Percentiles rank a stretch among this genome's conserved stretches.
Conservation (phyloP, 2,888 invertebrate species). For the Drosophila incognita region DNA sequence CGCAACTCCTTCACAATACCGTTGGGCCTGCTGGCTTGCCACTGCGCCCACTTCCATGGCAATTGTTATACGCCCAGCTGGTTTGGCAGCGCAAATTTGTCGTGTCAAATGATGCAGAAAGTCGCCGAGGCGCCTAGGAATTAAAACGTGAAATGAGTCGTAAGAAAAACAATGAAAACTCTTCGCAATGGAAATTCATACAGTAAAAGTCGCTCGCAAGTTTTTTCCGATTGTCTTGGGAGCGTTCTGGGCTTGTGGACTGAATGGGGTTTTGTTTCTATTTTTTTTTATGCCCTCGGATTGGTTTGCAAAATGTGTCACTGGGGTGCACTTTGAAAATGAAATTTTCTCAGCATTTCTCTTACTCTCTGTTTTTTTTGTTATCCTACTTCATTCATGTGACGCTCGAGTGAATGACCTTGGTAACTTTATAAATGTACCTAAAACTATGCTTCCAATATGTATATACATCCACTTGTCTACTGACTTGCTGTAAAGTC, state of each 20-base stretch:
- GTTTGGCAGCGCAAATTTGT: constrained; percentile 67
- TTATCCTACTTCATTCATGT: constrained; percentile 29
- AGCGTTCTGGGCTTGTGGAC: constrained; percentile 25
- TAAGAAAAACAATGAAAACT: constrained; percentile 81
- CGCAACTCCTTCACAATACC: constrained; percentile 45
- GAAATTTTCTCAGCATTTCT: constrained; percentile 66
- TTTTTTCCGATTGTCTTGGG: constrained; percentile 76
- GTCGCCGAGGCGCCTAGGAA: constrained; percentile 71
- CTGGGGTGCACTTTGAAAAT: constrained; percentile 81
- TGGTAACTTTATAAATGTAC: constrained; percentile 29
- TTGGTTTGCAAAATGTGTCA: constrained; percentile 72
- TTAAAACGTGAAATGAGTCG: constrained; percentile 82
- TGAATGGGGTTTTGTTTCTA: background rate
- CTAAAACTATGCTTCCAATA: constrained; percentile 14
- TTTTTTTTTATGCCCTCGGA: constrained; percentile 12
- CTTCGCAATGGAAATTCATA: constrained; percentile 45
- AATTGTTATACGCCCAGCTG: constrained; percentile 40
- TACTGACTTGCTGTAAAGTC: constrained; percentile 8
- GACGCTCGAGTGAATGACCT: constrained; percentile 48
- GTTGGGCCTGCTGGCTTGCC: background rate
- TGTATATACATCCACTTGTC: background rate
- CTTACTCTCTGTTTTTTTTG: constrained; percentile 3
- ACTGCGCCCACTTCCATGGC: constrained; percentile 25
- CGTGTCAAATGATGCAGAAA: constrained; percentile 76
- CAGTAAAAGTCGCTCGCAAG: constrained; percentile 59